Base-by-base conservation (phyloP, 2,113 vertebrate species). In the Python bivittatus region DNA sequence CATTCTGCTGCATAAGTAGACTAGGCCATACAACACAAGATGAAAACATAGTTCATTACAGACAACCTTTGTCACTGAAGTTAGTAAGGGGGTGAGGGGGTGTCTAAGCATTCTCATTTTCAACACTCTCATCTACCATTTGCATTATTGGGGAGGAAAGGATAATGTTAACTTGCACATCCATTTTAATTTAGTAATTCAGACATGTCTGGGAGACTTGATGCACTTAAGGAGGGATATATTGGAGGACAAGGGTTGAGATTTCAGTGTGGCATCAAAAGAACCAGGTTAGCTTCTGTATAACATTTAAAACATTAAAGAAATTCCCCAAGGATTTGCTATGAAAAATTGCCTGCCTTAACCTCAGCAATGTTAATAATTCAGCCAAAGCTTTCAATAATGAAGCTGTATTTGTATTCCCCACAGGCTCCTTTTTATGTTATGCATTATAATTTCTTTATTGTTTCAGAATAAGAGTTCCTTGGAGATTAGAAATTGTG, bases 281-380 rank as follows among this genome's bases (percentile, higher is more conserved):
- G 92, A 94, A 17, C 12, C 52, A 89, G 15, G 10, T 2, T 68
- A 83, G 17, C 54, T 52, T 4, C 88, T 92, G 9, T 68, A 4
- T 91, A 90, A 93, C 90, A 57, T 95, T 93, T 88, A 90, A 90
- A 88, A 91, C 92, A 87, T 94, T 90, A 72, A 88, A 90, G 20
- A 91, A 79, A 22, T 60, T 13, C 83, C 93, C 92, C 88, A 92
- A 92, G 92, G 42, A 95, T 91, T 91, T 94, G 92, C 88, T 84
- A 87, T 7, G 56, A 92, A 94, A 87, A 84, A 95, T 94, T 88
- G 89, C 79, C 89, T 90, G 88, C 92, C 89, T 95, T 95, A 93
- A 88, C 95, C 27, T 91, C 83, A 88, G 90, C 54, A 94, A 33
- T 61, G 54, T 95, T 91, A 95, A 95, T 93, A 97, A 96, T 95